These are phyloP conservation scores for Anadara kagoshimensis DNA, from an alignment of 1,140 invertebrate species.

Conservation along the genomic window DNA sequence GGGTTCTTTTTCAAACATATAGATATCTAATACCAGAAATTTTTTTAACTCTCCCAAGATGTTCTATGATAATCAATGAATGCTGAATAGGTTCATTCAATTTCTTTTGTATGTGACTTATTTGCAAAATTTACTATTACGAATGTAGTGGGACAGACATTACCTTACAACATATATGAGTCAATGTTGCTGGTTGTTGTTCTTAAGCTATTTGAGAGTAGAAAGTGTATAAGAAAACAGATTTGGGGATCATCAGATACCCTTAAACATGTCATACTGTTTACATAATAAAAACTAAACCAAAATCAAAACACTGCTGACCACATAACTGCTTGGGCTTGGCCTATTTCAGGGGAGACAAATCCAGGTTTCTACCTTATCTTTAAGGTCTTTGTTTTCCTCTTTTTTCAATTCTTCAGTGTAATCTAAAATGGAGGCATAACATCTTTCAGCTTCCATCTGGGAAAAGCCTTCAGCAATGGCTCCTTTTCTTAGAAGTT, in stretches of 20 bases:
- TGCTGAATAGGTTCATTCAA: no score
- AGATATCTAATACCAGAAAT: not conserved
- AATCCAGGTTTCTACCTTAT: constrained; percentile 30
- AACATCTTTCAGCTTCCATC: constrained; percentile 40
- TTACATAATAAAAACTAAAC: not conserved
- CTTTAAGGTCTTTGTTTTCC: constrained; percentile 33
- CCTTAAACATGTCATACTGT: not conserved
- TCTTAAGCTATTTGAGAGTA: not conserved
- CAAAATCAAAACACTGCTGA: not conserved
- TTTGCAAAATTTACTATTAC: no score
- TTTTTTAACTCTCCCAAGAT: not conserved
- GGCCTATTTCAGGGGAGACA: constrained; percentile 28
- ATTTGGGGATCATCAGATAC: not conserved
- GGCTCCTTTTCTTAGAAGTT: constrained; percentile 32
- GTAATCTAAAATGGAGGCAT: constrained; percentile 28
- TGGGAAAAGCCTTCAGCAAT: constrained; percentile 42
- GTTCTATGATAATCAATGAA: no score
- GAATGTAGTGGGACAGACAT: no score
- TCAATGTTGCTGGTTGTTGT: not conserved
- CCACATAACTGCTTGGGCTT: constrained; percentile 24
- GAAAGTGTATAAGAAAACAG: not conserved
- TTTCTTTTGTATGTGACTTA: no score
- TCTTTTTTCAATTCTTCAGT: constrained; percentile 20
- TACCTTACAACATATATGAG: no score
- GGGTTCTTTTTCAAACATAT: not conserved